phyloP scores from a whole-genome alignment of 2,888 invertebrate genomes.

The Spicauda simplicius region DNA sequence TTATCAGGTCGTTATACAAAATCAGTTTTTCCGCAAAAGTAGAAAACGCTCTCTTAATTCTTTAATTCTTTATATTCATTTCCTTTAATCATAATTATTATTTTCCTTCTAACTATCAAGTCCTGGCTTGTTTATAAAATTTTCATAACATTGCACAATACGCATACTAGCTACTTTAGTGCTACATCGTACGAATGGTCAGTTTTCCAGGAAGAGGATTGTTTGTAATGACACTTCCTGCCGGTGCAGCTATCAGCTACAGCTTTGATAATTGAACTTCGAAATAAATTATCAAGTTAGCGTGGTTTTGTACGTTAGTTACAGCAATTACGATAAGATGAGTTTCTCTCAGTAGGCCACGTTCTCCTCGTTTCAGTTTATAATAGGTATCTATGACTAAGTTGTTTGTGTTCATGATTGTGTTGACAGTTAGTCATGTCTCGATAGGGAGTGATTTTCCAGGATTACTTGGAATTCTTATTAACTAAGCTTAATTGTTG shows the following conservation, averaged over 20 bases:
- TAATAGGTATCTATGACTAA: not conserved
- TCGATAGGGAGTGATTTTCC: conserved; percentile 3
- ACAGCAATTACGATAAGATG: not conserved
- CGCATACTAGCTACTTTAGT: not conserved
- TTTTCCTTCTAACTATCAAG: not conserved
- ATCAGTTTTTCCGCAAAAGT: no score
- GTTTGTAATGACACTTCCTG: not conserved
- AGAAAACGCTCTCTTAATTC: no score
- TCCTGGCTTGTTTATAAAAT: not conserved
- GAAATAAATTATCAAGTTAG: not conserved
- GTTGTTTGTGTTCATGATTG: conserved; percentile 2
- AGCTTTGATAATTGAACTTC: not conserved
- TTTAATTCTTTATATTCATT: no score
- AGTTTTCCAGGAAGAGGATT: not conserved
- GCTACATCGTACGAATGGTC: not conserved
- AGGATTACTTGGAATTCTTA: not conserved
- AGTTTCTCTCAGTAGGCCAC: not conserved
- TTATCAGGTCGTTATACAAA: no score
- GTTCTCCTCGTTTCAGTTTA: conserved; percentile 1
- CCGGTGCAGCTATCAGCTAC: not conserved
- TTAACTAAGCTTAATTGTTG: not conserved
- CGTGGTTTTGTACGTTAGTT: not conserved
- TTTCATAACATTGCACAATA: not conserved
- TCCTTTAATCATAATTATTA: no score
- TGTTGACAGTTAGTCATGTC: not conserved